Percentiles rank a stretch among this genome's conserved stretches.
These are phyloP conservation scores for Drosophila eohydei DNA, from an alignment of 2,888 invertebrate species.

Conservation along the genomic window DNA sequence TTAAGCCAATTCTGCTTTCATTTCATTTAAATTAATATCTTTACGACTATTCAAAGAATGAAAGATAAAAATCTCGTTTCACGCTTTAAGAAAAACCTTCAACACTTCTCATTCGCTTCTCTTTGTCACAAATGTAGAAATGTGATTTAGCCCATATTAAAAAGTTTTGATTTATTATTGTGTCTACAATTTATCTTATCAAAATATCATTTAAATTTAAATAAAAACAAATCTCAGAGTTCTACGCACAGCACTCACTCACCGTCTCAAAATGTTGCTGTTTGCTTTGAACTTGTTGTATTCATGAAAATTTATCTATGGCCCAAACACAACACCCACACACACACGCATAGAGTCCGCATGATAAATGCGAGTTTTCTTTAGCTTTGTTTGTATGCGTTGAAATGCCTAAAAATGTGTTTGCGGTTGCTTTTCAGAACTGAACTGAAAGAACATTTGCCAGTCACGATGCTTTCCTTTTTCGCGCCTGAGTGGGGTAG, in stretches of 20 bases:
- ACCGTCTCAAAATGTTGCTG: conserved; percentile 19
- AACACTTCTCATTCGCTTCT: background rate
- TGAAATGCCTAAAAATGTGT: conserved; percentile 50
- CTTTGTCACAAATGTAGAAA: background rate
- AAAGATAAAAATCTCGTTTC: too few relatives aligned
- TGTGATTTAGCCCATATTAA: background rate
- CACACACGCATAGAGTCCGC: conserved; percentile 24
- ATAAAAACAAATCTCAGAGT: conserved; percentile 35
- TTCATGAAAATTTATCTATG: conserved; percentile 43
- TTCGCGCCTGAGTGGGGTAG: conserved; percentile 1
- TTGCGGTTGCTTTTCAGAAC: conserved; percentile 49
- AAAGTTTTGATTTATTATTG: conserved; percentile 34
- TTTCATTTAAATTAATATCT: too few relatives aligned
- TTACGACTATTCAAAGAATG: background rate
- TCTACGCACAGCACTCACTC: conserved; percentile 18
- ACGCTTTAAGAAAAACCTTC: background rate
- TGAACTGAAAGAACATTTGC: conserved; percentile 58
- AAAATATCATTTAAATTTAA: conserved; percentile 45
- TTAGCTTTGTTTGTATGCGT: conserved; percentile 40
- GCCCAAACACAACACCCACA: conserved; percentile 25
- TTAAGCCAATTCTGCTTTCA: background rate
- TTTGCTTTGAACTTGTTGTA: conserved; percentile 40
- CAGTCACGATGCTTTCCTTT: conserved; percentile 12
- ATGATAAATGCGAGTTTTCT: conserved; percentile 55
- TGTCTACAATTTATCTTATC: conserved; percentile 30